These are phyloP conservation scores for Threskiornis aethiopicus DNA, from an alignment of 2,797 vertebrate genomes.

Conservation along the genomic window DNA sequence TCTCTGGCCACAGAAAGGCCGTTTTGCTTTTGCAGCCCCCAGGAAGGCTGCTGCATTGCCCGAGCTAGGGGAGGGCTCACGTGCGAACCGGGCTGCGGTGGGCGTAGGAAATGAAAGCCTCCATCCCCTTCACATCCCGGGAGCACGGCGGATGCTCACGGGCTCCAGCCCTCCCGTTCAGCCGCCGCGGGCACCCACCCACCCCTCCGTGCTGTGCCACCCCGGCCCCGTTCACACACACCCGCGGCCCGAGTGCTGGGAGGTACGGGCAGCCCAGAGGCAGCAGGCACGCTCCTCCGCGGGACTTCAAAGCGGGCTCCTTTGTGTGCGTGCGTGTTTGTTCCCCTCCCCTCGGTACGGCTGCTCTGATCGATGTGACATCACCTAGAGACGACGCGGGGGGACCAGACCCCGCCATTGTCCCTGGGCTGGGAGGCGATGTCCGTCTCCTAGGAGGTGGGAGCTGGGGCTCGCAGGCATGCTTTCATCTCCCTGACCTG, in stretches of 20 bases:
- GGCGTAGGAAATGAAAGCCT: not conserved
- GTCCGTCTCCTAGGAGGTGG: slow-evolving; percentile 90
- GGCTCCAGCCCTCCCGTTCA: not conserved
- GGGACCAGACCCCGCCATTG: slow-evolving; percentile 79
- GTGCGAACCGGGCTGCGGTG: accelerated
- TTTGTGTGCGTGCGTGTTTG: slow-evolving; percentile 48
- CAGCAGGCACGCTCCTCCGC: slow-evolving; percentile 59
- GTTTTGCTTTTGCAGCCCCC: accelerated
- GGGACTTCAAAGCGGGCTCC: slow-evolving; percentile 61
- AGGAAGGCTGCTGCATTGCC: not conserved
- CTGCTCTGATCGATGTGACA: slow-evolving; percentile 74
- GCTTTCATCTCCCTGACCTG: slow-evolving; percentile 89
- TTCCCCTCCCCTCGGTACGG: slow-evolving; percentile 19
- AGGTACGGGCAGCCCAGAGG: not conserved
- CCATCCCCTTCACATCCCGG: accelerated
- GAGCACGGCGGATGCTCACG: accelerated
- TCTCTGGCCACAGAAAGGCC: not conserved
- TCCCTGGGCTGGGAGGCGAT: slow-evolving; percentile 82
- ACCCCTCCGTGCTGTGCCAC: accelerated
- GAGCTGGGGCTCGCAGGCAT: slow-evolving; percentile 82
- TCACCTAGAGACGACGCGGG: slow-evolving; percentile 65
- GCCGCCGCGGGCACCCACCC: not conserved
- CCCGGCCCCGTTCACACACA: not conserved
- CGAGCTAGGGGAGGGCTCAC: not conserved
- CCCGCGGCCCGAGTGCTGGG: not conserved